phyloP scores from a whole-genome alignment of 2,888 invertebrate species.

The Podotricha telesiphe region DNA sequence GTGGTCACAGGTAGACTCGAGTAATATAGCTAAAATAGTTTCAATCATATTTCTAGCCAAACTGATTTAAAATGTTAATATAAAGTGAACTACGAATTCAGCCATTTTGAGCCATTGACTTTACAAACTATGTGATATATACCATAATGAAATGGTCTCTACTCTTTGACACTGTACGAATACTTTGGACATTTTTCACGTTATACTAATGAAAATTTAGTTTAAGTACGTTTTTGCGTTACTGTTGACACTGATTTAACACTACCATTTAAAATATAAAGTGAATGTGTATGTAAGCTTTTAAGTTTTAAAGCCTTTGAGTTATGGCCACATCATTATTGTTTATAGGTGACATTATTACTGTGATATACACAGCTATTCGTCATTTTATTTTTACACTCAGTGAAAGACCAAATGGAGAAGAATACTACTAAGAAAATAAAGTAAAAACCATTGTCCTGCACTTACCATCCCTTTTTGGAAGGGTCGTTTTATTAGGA shows the following conservation, averaged over 20 bases:
- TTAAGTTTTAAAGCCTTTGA: not conserved
- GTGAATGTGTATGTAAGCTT: not conserved
- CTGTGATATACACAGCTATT: not conserved
- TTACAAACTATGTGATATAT: not conserved
- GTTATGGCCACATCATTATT: not conserved
- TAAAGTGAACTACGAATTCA: not conserved
- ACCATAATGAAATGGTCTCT: not conserved
- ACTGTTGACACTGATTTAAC: conserved; percentile 6
- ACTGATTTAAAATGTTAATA: too few species aligned
- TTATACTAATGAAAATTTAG: conserved; percentile 11
- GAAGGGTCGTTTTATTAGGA: conserved; percentile 13
- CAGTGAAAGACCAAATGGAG: not conserved
- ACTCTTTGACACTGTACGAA: not conserved
- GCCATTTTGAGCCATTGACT: not conserved
- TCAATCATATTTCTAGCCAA: too few species aligned
- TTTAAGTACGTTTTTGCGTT: conserved; percentile 3
- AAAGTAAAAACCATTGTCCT: conserved; percentile 7
- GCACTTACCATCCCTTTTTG: conserved; percentile 7
- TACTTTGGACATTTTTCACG: not conserved
- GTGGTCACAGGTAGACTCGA: too few species aligned
- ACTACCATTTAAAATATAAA: not conserved
- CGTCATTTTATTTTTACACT: not conserved
- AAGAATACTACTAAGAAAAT: conserved; percentile 1
- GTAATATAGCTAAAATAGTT: too few species aligned
- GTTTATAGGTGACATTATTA: not conserved